These are phyloP conservation scores for Lysiphlebus fabarum DNA, from an alignment of 1,140 invertebrate species.

Conservation along the genomic window DNA sequence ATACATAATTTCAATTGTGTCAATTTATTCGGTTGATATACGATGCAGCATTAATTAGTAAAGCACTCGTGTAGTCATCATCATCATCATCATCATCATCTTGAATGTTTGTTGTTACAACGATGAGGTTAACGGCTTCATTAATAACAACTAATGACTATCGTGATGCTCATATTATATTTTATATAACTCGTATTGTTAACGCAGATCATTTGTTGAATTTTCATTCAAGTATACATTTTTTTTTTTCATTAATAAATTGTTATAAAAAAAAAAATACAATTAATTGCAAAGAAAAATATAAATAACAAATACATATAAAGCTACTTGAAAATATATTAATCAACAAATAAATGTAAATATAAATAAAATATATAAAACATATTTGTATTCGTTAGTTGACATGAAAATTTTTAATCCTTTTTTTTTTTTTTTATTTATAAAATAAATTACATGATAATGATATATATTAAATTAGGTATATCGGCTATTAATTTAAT, in stretches of 20 bases:
- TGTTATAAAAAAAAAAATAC: too few species aligned
- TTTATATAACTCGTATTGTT: neutral
- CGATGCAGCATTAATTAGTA: conserved; percentile 25
- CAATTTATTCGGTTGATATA: conserved; percentile 25
- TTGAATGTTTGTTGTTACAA: conserved; percentile 23
- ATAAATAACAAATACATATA: neutral
- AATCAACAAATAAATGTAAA: too few species aligned
- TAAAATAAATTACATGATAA: too few species aligned
- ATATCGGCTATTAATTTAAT: conserved; percentile 39
- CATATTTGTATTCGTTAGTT: conserved; percentile 47
- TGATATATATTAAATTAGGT: too few species aligned
- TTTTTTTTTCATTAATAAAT: too few species aligned
- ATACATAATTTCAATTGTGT: conserved; percentile 21
- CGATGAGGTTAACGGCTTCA: conserved; percentile 28
- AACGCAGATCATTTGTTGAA: conserved; percentile 20
- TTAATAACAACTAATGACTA: conserved; percentile 28
- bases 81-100: conserved; percentile 1
- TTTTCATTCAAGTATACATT: conserved; percentile 7
- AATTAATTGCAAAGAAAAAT: neutral
- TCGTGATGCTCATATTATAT: conserved; percentile 10
- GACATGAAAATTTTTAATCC: conserved; percentile 21
- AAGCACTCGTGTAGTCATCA: conserved; percentile 21
- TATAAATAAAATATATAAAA: too few species aligned
- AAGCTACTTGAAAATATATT: neutral
- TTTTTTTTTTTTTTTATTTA: too few species aligned